Evolutionary conservation across 2,797 vertebrate species (phyloP), one percentile per base, ranked within the genome.

Genomic region (Phoeniculus purpureus): DNA sequence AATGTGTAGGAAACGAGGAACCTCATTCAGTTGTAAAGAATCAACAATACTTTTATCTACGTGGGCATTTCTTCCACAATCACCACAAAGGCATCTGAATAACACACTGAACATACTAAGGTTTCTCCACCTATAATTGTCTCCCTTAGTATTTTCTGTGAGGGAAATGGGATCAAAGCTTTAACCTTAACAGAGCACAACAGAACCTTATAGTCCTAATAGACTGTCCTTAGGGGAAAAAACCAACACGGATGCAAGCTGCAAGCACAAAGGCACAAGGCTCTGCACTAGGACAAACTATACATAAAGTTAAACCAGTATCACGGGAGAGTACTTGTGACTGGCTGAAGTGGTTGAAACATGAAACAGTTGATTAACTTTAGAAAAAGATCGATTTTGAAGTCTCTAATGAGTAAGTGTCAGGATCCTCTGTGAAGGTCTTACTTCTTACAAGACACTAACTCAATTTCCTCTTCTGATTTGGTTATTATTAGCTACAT

Each of bases 381-480:
- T 43, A 85, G 43, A 45, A 90, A 89, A 93, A 77, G 4, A 81
- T 34, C 26, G 17, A 26, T 93, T 85, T 77, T 76, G 12, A 75
- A 65, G 12, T 55, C 45, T 32, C 43, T 84, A 84, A 94, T 43
- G 23, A 87, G 18, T 14, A 3, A 61, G 8, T 48, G 29, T 12
- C 67, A 90, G 27, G 27, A 31, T 74, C 45, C 25, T 78, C 58
- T 51, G 50, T 31, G n/a, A 89, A 67, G 56, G 23, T 89, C 51
- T 87, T 86, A 40, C 87, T 93, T 90, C 75, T 94, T 85, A 68
- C 23, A 68, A 54, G 21, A 40, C 61, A 75, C 10, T 78, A 93
- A 93, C 37, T 85, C 66, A 72, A 89, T 94, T 92, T 94, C 84
- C 81, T 92, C 72, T 87, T 77, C 78, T 58, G 40, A 60, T 93